phyloP scores from a whole-genome alignment of 2,797 vertebrate species.

The Enteromius fasciolatus region DNA sequence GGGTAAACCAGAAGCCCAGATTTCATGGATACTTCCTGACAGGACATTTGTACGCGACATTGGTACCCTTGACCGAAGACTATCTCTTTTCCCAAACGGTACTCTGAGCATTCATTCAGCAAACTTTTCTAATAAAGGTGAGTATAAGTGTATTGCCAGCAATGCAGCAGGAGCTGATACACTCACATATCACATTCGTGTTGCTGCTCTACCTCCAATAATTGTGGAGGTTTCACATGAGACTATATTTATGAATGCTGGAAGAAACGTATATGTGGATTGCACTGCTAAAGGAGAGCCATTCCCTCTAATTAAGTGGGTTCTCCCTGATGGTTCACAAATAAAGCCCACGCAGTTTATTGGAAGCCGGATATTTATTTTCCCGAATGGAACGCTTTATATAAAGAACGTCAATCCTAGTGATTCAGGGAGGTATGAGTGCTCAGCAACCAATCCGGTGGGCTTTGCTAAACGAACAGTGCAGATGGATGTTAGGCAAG shows the following conservation, averaged over 20 bases:
- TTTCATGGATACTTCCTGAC: slow-evolving; percentile 84
- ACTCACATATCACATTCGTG: slow-evolving; percentile 78
- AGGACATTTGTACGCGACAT: slow-evolving; percentile 74
- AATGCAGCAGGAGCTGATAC: slow-evolving; percentile 83
- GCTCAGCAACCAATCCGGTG: slow-evolving; percentile 75
- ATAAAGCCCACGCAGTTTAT: slow-evolving; percentile 80
- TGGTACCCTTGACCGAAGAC: slow-evolving; percentile 55
- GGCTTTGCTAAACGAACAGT: slow-evolving; percentile 75
- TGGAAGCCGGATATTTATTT: slow-evolving; percentile 77
- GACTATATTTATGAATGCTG: slow-evolving; percentile 68
- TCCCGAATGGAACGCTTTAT: slow-evolving; percentile 81
- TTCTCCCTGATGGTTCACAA: slow-evolving; percentile 70
- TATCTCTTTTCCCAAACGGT: slow-evolving; percentile 77
- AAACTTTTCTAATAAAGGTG: slow-evolving; percentile 80
- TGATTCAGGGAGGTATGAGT: slow-evolving; percentile 80
- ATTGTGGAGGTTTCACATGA: slow-evolving; percentile 72
- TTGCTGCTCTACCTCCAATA: slow-evolving; percentile 78
- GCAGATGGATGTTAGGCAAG: slow-evolving; percentile 72
- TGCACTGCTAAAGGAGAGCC: slow-evolving; percentile 80
- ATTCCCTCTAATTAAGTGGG: slow-evolving; percentile 76
- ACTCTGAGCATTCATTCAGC: slow-evolving; percentile 74
- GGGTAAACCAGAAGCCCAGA: slow-evolving; percentile 78
- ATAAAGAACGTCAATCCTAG: slow-evolving; percentile 69
- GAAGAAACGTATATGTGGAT: slow-evolving; percentile 75
- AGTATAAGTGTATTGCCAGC: slow-evolving; percentile 84